Conservation (phyloP, 2,113 vertebrate genomes). For the Microcebus ravelobensis region DNA sequence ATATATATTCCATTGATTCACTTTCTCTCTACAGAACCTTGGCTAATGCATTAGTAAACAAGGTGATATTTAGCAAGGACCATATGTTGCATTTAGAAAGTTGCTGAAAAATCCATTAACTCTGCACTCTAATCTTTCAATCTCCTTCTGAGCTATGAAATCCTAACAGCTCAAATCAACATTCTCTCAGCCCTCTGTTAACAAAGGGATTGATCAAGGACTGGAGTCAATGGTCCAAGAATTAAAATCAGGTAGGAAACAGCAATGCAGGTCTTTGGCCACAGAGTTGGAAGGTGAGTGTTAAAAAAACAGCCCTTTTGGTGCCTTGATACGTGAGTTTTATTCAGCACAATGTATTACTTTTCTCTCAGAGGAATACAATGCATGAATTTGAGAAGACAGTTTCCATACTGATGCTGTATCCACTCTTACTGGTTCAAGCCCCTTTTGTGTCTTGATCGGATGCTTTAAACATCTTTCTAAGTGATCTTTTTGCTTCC, state of each 20-base stretch:
- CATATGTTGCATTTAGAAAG: conserved; percentile 72
- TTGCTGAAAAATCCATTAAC: conserved; percentile 79
- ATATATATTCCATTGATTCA: neutral
- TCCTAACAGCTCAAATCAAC: conserved; percentile 73
- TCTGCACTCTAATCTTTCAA: conserved; percentile 76
- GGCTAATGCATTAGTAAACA: conserved; percentile 30
- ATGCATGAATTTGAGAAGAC: neutral
- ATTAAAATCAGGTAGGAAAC: neutral
- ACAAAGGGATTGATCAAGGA: conserved; percentile 65
- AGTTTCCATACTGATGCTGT: neutral
- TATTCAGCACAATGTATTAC: neutral
- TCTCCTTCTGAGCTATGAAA: conserved; percentile 80
- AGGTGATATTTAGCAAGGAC: conserved; percentile 66
- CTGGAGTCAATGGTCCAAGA: neutral
- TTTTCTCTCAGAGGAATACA: neutral
- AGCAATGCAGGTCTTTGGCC: neutral
- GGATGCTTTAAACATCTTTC: neutral
- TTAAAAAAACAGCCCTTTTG: neutral
- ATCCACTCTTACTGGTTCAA: neutral
- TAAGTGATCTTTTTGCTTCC: neutral
- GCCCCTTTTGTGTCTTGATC: neutral
- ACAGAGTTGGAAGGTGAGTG: neutral
- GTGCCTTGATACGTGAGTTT: neutral
- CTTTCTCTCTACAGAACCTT: neutral
- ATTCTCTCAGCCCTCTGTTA: conserved; percentile 51